Percentiles rank a stretch among this genome's conserved stretches.
phyloP scores from a whole-genome alignment of 2,113 vertebrate genomes.

The Ceyx margarethae region DNA sequence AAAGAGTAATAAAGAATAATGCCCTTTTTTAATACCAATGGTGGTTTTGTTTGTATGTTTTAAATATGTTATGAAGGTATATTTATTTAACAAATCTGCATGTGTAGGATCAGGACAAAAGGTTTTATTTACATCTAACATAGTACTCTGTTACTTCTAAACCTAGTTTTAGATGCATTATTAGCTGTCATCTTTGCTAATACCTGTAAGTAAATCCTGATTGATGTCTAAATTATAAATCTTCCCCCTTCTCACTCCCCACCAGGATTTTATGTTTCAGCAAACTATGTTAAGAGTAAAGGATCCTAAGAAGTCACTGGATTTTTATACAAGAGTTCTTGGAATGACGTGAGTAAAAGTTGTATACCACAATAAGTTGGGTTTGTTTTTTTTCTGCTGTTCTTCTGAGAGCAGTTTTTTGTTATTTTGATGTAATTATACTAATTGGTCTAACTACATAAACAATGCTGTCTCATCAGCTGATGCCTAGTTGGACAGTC shows the following conservation, averaged over 20 bases:
- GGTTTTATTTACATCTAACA: background rate
- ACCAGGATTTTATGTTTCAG: conserved; percentile 93
- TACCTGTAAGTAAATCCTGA: background rate
- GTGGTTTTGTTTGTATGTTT: background rate
- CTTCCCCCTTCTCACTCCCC: conserved; percentile 1
- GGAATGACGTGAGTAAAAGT: conserved; percentile 93
- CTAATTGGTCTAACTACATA: background rate
- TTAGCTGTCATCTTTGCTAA: background rate
- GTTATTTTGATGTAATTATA: background rate
- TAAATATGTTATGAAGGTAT: background rate
- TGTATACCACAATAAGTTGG: background rate
- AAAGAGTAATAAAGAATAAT: background rate
- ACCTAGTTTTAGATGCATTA: background rate
- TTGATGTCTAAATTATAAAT: background rate
- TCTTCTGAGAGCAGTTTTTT: background rate
- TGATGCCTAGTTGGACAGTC: background rate
- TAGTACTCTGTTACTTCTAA: background rate
- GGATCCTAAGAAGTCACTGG: conserved; percentile 93
- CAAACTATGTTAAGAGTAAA: conserved; percentile 98
- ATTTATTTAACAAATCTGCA: background rate
- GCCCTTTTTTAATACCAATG: background rate
- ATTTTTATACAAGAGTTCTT: conserved; percentile 96
- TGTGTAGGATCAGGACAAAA: background rate
- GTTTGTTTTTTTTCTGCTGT: background rate
- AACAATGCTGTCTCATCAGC: background rate